Conservation (phyloP, 2,113 vertebrate species). For the Trematocara unimaculatum region DNA sequence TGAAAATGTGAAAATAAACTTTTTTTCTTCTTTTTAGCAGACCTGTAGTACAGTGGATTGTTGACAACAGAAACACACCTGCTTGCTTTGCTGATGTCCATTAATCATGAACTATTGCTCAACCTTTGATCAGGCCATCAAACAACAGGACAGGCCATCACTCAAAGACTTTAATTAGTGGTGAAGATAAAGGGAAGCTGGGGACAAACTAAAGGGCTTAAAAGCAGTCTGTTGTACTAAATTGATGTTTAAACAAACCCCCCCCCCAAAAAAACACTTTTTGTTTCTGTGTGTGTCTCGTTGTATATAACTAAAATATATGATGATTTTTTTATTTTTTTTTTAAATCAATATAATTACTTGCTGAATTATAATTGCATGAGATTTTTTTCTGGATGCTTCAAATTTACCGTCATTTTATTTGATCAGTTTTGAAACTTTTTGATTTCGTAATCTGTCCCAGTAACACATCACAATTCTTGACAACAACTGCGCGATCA, state of each 20-base stretch:
- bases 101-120: not conserved
- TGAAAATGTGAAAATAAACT: not conserved
- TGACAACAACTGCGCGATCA: constrained; percentile 39
- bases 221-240: not conserved
- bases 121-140: constrained; percentile 65
- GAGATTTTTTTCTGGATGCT: not conserved
- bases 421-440: not conserved
- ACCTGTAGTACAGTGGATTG: not conserved
- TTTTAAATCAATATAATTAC: not conserved
- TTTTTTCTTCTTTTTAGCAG: not conserved
- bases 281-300: not conserved
- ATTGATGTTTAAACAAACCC: not conserved
- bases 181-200: constrained; percentile 23
- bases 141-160: constrained; percentile 39
- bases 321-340: not conserved
- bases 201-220: not conserved
- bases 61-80: constrained; percentile 17
- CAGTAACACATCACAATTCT: constrained; percentile 11
- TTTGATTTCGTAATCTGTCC: constrained; percentile 20
- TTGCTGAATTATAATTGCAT: not conserved
- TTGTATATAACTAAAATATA: not conserved
- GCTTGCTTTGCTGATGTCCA: constrained; percentile 8
- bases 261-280: not conserved
- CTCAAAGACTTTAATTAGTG: constrained; percentile 20
- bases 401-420: not conserved